phyloP scores from a whole-genome alignment of 2,113 vertebrate genomes.

The Actenoides hombroni region DNA sequence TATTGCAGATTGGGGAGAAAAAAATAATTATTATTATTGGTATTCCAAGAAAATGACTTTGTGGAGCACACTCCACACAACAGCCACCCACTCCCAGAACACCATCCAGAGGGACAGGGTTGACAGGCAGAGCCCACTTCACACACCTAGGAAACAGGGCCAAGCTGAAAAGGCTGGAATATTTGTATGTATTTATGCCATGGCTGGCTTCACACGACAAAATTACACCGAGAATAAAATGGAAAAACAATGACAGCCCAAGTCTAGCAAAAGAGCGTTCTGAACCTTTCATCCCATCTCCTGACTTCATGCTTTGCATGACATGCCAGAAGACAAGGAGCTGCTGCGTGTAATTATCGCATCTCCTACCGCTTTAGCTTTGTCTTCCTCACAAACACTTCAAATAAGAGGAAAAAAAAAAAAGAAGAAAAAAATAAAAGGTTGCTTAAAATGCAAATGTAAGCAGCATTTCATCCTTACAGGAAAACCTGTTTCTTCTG shows the following conservation, averaged over 20 bases:
- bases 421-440: background rate
- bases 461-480: background rate
- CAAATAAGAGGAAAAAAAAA: background rate
- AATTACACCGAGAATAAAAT: background rate
- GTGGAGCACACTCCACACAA: background rate
- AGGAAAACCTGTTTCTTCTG: conserved; percentile 25
- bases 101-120: background rate
- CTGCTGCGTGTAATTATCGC: background rate
- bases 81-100: rapidly evolving
- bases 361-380: background rate
- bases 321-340: background rate
- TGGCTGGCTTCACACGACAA: background rate
- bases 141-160: background rate
- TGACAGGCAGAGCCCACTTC: background rate
- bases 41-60: background rate
- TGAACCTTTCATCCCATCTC: background rate
- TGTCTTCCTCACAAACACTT: background rate
- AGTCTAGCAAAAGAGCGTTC: background rate
- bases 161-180: background rate
- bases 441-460: background rate
- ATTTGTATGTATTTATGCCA: background rate
- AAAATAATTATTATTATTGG: background rate
- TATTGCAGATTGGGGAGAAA: background rate
- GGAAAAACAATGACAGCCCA: background rate
- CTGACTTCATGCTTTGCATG: background rate